phyloP scores from a whole-genome alignment of 1,140 invertebrate genomes.

The Nautilus pompilius region DNA sequence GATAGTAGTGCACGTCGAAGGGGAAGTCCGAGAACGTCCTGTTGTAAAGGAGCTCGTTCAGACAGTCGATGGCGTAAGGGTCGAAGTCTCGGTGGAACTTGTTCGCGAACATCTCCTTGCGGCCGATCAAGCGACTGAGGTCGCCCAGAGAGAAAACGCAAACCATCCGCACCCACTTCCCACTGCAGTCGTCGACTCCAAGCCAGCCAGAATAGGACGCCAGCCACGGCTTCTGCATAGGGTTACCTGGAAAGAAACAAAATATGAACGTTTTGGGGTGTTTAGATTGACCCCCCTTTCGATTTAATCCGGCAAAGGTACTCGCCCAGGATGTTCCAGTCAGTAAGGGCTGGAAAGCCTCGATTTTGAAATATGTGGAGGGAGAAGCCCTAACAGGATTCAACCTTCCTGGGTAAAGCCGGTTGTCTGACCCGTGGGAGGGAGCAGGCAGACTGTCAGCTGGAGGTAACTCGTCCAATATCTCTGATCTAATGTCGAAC shows the following conservation, averaged over 20 bases:
- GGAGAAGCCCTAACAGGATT: too few relatives aligned
- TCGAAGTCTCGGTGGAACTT: slow-evolving; percentile 44
- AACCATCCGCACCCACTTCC: slow-evolving; percentile 30
- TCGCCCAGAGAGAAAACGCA: slow-evolving; percentile 46
- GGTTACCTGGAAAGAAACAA: slow-evolving; percentile 25
- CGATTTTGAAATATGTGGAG: too few relatives aligned
- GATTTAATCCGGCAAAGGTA: too few relatives aligned
- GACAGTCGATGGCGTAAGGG: slow-evolving; percentile 36
- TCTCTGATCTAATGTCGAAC: too few relatives aligned
- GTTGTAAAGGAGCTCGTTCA: slow-evolving; percentile 45
- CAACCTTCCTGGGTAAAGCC: too few relatives aligned
- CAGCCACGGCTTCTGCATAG: slow-evolving; percentile 38
- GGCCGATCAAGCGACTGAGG: slow-evolving; percentile 21
- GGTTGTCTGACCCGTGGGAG: too few relatives aligned
- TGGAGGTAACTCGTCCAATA: too few relatives aligned
- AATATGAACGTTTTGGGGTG: too few relatives aligned
- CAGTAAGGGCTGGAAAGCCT: too few relatives aligned
- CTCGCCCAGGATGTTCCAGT: too few relatives aligned
- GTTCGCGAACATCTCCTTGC: slow-evolving; percentile 42
- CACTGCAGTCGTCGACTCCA: slow-evolving; percentile 22
- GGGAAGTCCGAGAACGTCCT: slow-evolving; percentile 20
- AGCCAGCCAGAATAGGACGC: slow-evolving; percentile 33
- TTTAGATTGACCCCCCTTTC: too few relatives aligned
- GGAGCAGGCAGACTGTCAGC: too few relatives aligned
- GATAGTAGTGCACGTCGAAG: slow-evolving; percentile 26